Evolutionary conservation across 1,140 invertebrate genomes (phyloP).

Genomic region (Sitobion miscanthi): DNA sequence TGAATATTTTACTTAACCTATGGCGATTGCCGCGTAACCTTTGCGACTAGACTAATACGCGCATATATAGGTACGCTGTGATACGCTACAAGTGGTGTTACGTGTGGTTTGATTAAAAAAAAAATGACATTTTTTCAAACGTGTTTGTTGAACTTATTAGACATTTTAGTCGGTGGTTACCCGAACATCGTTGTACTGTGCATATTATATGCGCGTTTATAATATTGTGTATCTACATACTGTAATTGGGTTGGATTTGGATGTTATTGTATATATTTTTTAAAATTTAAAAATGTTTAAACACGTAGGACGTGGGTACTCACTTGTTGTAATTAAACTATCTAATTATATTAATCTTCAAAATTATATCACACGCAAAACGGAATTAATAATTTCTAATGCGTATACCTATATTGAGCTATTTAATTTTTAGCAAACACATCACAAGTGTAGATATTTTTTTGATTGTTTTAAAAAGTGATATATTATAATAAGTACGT

Average conservation of each 20-base stretch:
- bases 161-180: not conserved
- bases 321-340: too few relatives aligned
- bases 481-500: not conserved
- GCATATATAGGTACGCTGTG: not conserved
- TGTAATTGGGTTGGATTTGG: not conserved
- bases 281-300: too few relatives aligned
- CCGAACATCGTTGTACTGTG: not conserved
- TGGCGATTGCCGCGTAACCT: not conserved
- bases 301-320: too few relatives aligned
- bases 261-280: too few relatives aligned
- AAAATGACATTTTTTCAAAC: not conserved
- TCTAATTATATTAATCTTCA: not conserved
- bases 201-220: not conserved
- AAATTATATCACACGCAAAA: not conserved
- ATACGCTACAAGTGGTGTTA: not conserved
- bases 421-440: not conserved
- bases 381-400: not conserved
- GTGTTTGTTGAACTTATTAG: not conserved
- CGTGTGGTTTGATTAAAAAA: not conserved
- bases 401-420: not conserved
- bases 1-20: conserved; percentile 27
- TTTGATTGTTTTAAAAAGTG: not conserved
- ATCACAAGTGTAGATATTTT: not conserved
- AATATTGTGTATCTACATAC: not conserved
- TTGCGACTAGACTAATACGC: not conserved